phyloP scores from a whole-genome alignment of 1,140 invertebrate species.

The Geopemphigus sp. region DNA sequence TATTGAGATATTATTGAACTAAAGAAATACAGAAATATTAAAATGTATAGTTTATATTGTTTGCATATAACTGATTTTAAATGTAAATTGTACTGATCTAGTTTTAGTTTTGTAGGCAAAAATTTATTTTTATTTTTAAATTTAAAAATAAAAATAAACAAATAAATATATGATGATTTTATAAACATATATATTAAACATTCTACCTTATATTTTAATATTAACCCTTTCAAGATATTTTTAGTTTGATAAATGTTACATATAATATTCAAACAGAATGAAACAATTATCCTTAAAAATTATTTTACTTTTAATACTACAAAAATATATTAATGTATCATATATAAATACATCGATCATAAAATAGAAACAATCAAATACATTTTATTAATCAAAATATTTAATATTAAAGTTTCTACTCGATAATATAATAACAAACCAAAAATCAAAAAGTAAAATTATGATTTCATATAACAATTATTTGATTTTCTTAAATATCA shows the following conservation, averaged over 20 bases:
- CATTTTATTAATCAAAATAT: not conserved
- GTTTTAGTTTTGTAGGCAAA: not conserved
- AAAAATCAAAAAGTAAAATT: no score
- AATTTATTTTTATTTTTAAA: not conserved
- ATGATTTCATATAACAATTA: no score
- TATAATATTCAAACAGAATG: not conserved
- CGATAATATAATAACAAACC: not conserved
- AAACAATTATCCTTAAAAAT: not conserved
- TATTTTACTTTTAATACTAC: not conserved
- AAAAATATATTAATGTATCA: slow-evolving; percentile 8
- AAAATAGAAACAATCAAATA: not conserved
- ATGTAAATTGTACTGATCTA: not conserved
- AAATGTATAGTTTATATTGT: not conserved
- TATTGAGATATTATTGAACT: not conserved
- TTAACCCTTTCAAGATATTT: not conserved
- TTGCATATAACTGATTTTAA: not conserved
- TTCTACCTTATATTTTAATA: not conserved
- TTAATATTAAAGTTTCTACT: not conserved
- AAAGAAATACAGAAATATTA: not conserved
- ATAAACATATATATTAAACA: not conserved
- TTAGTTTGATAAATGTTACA: not conserved
- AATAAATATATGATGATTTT: not conserved
- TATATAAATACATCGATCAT: not conserved
- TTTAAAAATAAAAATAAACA: not conserved
- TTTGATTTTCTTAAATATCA: no score